phyloP scores from a whole-genome alignment of 2,113 vertebrate genomes.

The Alosa alosa region DNA sequence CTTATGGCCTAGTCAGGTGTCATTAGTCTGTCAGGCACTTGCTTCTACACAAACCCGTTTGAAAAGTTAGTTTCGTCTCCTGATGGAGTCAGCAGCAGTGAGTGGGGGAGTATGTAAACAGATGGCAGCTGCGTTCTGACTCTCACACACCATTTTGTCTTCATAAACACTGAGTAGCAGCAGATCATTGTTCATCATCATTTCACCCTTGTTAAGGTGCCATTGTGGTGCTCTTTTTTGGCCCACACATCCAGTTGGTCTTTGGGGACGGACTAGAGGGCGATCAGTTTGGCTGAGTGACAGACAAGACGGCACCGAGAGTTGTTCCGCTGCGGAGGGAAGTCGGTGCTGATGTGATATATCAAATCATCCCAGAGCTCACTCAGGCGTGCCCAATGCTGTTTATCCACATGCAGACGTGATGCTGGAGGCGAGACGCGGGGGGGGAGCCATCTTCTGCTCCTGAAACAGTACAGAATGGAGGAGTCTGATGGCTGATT shows the following conservation, averaged over 20 bases:
- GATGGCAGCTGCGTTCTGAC: neutral
- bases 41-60: neutral
- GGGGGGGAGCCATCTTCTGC: no score
- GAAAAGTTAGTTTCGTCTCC: neutral
- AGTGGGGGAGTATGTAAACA: neutral
- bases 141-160: neutral
- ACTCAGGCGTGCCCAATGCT: neutral
- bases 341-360: neutral
- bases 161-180: neutral
- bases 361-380: neutral
- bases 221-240: no score
- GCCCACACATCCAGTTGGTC: no score
- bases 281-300: neutral
- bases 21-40: neutral
- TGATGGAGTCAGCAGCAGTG: neutral
- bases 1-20: constrained; percentile 16
- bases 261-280: no score
- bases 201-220: neutral
- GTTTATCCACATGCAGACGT: no score
- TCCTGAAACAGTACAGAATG: no score
- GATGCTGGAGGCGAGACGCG: no score
- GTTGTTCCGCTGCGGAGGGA: neutral
- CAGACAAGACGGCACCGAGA: neutral
- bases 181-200: neutral
- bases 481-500: no score